These are phyloP conservation scores for Mixornis gularis DNA, from an alignment of 2,113 vertebrate genomes.

Conservation along the genomic window DNA sequence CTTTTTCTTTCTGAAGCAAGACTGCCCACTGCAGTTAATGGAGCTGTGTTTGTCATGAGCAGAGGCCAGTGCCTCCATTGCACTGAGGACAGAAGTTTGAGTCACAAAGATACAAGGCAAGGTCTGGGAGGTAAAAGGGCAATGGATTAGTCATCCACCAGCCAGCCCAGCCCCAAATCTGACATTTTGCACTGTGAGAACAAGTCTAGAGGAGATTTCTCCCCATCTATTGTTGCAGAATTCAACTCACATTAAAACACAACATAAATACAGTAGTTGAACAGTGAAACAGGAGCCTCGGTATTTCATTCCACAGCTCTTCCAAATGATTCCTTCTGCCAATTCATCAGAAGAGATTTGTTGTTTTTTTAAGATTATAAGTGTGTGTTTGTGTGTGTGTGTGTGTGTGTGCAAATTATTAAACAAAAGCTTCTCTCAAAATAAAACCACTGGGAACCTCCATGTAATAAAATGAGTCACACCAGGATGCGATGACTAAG, in stretches of 20 bases:
- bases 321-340: background rate
- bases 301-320: background rate
- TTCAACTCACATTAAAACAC: background rate
- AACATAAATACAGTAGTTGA: conserved; percentile 16
- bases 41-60: background rate
- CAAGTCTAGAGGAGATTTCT: conserved; percentile 11
- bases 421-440: conserved; percentile 74
- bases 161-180: conserved; percentile 56
- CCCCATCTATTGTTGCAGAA: conserved; percentile 24
- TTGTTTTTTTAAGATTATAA: conserved; percentile 30
- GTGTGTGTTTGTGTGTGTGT: background rate
- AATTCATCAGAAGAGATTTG: conserved; percentile 42
- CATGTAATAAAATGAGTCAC: conserved; percentile 80
- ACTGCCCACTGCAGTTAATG: background rate
- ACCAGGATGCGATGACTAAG: conserved; percentile 87
- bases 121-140: conserved; percentile 64
- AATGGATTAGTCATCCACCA: conserved; percentile 61
- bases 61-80: conserved; percentile 26
- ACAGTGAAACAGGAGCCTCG: background rate
- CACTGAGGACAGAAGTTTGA: conserved; percentile 39
- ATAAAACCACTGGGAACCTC: conserved; percentile 84
- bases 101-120: conserved; percentile 70
- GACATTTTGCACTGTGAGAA: conserved; percentile 67
- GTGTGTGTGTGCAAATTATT: conserved; percentile 64
- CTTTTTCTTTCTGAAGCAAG: background rate